phyloP scores from a whole-genome alignment of 2,888 invertebrate species.

The Papilio gigon region DNA sequence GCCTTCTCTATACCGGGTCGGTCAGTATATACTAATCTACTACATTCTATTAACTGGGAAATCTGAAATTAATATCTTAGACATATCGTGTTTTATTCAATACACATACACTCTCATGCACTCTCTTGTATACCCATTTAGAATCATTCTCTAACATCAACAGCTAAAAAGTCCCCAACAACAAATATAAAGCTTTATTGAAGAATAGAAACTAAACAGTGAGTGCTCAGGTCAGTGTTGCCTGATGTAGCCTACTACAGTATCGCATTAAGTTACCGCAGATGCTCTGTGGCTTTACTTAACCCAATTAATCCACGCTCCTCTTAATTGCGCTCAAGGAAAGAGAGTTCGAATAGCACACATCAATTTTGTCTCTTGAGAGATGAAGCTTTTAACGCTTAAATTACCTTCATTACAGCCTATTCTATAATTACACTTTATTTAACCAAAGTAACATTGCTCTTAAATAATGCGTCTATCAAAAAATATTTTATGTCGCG shows the following conservation, averaged over 20 bases:
- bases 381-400: constrained; percentile 37
- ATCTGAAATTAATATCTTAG: too few species aligned
- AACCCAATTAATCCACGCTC: constrained; percentile 40
- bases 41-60: too few species aligned
- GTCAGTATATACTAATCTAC: too few species aligned
- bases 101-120: too few species aligned
- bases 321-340: constrained; percentile 39
- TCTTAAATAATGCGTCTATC: not conserved
- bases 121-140: too few species aligned
- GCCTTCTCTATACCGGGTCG: too few species aligned
- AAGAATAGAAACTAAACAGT: too few species aligned
- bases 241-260: constrained; percentile 1
- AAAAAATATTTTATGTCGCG: constrained; percentile 3
- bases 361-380: constrained; percentile 38
- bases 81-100: too few species aligned
- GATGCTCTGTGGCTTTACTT: constrained; percentile 37
- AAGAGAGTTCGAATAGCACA: constrained; percentile 36
- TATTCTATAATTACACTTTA: constrained; percentile 14
- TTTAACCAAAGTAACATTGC: not conserved
- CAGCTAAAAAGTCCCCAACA: not conserved
- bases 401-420: constrained; percentile 34
- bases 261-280: constrained; percentile 36
- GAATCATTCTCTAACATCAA: not conserved
- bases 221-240: not conserved
- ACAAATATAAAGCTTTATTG: not conserved